phyloP scores from a whole-genome alignment of 1,140 invertebrate species.

The Bombus superbus region DNA sequence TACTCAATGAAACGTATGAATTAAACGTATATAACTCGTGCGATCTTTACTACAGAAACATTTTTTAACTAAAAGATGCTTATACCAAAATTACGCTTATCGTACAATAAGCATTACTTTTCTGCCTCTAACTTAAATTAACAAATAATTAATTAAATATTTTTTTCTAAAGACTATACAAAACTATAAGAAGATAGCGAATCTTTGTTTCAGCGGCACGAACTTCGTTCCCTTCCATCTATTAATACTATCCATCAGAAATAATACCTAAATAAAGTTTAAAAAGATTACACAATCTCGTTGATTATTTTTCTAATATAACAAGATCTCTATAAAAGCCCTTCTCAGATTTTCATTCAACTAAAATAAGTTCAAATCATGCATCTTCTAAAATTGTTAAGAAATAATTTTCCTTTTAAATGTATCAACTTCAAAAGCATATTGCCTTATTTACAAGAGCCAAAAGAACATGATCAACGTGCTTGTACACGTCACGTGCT shows the following conservation, averaged over 20 bases:
- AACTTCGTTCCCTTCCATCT: neutral
- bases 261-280: slow-evolving; percentile 1
- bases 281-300: neutral
- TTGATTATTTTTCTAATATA: neutral
- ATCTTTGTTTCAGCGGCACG: neutral
- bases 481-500: neutral
- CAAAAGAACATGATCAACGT: neutral
- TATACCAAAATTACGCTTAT: neutral
- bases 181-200: neutral
- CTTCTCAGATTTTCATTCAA: neutral
- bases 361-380: neutral
- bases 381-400: neutral
- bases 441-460: neutral
- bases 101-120: neutral
- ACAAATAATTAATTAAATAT: neutral
- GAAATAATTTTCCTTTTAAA: neutral
- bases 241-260: neutral
- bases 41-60: neutral
- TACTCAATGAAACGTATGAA: slow-evolving; percentile 4
- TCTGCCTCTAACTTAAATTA: neutral
- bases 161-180: neutral
- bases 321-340: neutral
- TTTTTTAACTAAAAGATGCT: neutral
- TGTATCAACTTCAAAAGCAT: neutral
- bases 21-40: neutral